phyloP scores from a whole-genome alignment of 23 tunicate species.

The Trididemnum clinides region DNA sequence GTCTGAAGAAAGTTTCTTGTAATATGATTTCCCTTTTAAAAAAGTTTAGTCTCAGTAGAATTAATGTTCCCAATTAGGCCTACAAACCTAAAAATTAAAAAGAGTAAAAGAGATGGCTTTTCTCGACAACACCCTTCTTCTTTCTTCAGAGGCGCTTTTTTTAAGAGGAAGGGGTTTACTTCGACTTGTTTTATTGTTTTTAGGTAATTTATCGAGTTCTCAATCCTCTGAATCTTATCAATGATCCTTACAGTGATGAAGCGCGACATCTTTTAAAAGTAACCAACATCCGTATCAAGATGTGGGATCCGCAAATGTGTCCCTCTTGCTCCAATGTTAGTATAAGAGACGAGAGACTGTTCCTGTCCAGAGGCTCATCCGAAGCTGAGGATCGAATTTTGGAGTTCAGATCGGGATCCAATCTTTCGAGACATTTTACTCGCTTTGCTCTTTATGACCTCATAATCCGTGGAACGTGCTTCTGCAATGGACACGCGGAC shows the following conservation, averaged over 20 bases:
- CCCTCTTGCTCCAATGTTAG: constrained; percentile 16
- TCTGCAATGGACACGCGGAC: constrained; percentile 82
- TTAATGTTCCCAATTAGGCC: too few species aligned
- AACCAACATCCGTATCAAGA: constrained; percentile 79
- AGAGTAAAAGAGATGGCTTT: too few species aligned
- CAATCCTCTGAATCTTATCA: constrained; percentile 50
- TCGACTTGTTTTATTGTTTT: too few species aligned
- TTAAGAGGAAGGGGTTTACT: too few species aligned
- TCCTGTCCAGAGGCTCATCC: background rate
- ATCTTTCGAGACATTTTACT: background rate
- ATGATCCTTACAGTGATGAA: constrained; percentile 69
- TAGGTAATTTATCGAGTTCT: constrained; percentile 73
- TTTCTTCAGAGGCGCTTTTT: too few species aligned
- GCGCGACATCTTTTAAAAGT: constrained; percentile 69
- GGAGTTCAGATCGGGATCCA: background rate
- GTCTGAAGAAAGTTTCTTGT: too few species aligned
- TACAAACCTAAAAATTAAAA: too few species aligned
- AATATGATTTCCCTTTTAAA: too few species aligned
- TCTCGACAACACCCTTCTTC: too few species aligned
- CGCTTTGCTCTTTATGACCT: constrained; percentile 70
- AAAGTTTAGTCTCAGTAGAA: too few species aligned
- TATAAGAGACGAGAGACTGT: background rate
- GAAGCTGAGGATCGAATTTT: background rate
- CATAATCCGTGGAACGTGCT: constrained; percentile 76
- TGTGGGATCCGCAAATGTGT: constrained; percentile 76